Evolutionary conservation across 2,888 invertebrate genomes (phyloP).

Genomic region (Cryptocheilus praepositus): DNA sequence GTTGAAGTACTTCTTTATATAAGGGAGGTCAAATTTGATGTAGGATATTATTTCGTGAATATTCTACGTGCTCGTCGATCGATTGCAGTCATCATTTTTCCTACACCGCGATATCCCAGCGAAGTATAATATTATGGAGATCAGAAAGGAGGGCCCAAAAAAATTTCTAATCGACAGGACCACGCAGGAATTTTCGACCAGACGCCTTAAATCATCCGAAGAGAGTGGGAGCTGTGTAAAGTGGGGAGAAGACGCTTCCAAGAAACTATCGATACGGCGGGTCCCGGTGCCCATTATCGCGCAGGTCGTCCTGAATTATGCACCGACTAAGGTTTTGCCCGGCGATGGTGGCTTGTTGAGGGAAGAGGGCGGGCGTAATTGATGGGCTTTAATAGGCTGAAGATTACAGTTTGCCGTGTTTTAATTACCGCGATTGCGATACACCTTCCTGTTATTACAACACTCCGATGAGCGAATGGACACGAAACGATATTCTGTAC

Average conservation of each 20-base stretch:
- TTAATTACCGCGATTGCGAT: constrained; percentile 57
- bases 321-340: constrained; percentile 27
- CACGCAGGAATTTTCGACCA: constrained; percentile 4
- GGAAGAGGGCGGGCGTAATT: constrained; percentile 43
- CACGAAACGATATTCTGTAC: constrained; percentile 34
- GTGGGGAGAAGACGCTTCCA: constrained; percentile 33
- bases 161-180: constrained; percentile 38
- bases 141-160: constrained; percentile 11
- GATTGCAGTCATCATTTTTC: constrained; percentile 22
- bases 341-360: constrained; percentile 32
- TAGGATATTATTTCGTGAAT: constrained; percentile 11
- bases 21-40: background rate
- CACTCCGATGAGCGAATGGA: constrained; percentile 24
- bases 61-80: too few species aligned
- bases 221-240: too few species aligned
- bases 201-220: constrained; percentile 42
- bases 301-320: constrained; percentile 49
- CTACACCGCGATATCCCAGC: constrained; percentile 7
- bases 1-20: too few species aligned
- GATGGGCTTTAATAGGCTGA: constrained; percentile 55
- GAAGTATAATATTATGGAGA: constrained; percentile 32
- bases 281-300: constrained; percentile 42
- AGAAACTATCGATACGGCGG: constrained; percentile 47
- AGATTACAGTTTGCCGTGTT: constrained; percentile 54
- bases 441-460: constrained; percentile 53